Percentiles rank a stretch among this genome's conserved stretches.
phyloP scores from a whole-genome alignment of 1,140 invertebrate species.

The Dendrolimus punctatus region DNA sequence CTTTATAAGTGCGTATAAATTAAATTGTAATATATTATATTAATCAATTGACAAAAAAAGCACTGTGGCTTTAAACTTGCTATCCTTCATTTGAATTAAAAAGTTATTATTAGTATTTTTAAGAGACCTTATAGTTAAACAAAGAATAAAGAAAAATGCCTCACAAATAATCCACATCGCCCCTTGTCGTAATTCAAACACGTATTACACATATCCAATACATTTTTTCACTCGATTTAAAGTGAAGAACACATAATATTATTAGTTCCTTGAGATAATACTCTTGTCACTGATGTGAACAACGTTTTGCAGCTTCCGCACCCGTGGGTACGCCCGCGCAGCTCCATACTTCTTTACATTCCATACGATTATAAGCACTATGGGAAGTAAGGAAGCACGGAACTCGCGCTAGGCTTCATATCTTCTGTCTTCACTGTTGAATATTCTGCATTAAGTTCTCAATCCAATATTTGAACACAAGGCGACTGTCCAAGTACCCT shows the following conservation, averaged over 20 bases:
- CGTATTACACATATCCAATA: slow-evolving; percentile 12
- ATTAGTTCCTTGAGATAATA: slow-evolving; percentile 6
- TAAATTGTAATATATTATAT: neutral
- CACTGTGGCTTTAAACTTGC: neutral
- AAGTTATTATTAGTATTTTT: too few species aligned
- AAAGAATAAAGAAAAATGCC: slow-evolving; percentile 7
- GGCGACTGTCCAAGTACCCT: too few species aligned
- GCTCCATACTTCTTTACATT: slow-evolving; percentile 99
- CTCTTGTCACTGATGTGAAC: slow-evolving; percentile 24
- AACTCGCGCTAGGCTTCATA: slow-evolving; percentile 77
- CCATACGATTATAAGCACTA: slow-evolving; percentile 89
- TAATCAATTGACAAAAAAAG: neutral
- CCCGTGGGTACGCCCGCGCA: slow-evolving; percentile 59
- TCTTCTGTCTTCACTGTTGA: slow-evolving; percentile 34
- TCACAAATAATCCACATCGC: slow-evolving; percentile 7
- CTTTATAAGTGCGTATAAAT: too few species aligned
- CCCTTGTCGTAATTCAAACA: slow-evolving; percentile 4
- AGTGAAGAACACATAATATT: slow-evolving; percentile 13
- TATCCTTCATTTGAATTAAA: too few species aligned
- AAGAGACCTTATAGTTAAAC: too few species aligned
- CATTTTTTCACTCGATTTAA: slow-evolving; percentile 20
- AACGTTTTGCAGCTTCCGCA: slow-evolving; percentile 24
- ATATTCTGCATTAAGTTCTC: slow-evolving; percentile 10
- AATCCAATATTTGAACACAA: too few species aligned
- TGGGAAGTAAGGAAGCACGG: slow-evolving; percentile 97